phyloP scores from a whole-genome alignment of 1,140 invertebrate species.

The Charaxes varanes region DNA sequence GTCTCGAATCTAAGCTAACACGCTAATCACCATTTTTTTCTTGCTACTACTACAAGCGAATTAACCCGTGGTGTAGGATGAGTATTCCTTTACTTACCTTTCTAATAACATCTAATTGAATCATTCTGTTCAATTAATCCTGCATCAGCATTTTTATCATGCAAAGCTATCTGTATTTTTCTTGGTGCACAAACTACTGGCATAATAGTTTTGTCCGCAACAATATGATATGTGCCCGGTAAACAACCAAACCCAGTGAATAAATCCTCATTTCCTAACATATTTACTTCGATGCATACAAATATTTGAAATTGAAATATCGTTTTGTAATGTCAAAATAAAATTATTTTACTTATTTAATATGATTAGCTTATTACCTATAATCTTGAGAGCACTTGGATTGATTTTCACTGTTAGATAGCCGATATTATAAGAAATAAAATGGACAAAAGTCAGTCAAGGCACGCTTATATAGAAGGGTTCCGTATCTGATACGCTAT shows the following conservation, averaged over 20 bases:
- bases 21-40: conserved; percentile 8
- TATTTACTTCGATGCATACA: conserved; percentile 8
- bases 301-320: too few relatives aligned
- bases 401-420: too few relatives aligned
- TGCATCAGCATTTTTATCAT: conserved; percentile 18
- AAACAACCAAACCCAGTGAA: conserved; percentile 24
- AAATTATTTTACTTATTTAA: too few relatives aligned
- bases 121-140: conserved; percentile 20
- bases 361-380: too few relatives aligned
- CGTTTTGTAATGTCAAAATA: too few relatives aligned
- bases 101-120: conserved; percentile 14
- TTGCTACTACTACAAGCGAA: conserved; percentile 5
- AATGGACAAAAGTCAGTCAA: too few relatives aligned
- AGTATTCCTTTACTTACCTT: too few relatives aligned
- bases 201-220: conserved; percentile 14
- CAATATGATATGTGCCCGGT: conserved; percentile 24
- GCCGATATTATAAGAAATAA: too few relatives aligned
- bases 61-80: conserved; percentile 9
- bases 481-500: too few relatives aligned
- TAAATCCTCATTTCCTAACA: conserved; percentile 16
- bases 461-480: too few relatives aligned
- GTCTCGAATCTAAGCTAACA: conserved; percentile 9
- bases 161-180: conserved; percentile 20
- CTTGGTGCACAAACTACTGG: conserved; percentile 18
- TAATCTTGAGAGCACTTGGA: too few relatives aligned